Evolutionary conservation across 2,113 vertebrate genomes (phyloP), one percentile per base, ranked within the genome.

Genomic region (Festucalex cinctus): DNA sequence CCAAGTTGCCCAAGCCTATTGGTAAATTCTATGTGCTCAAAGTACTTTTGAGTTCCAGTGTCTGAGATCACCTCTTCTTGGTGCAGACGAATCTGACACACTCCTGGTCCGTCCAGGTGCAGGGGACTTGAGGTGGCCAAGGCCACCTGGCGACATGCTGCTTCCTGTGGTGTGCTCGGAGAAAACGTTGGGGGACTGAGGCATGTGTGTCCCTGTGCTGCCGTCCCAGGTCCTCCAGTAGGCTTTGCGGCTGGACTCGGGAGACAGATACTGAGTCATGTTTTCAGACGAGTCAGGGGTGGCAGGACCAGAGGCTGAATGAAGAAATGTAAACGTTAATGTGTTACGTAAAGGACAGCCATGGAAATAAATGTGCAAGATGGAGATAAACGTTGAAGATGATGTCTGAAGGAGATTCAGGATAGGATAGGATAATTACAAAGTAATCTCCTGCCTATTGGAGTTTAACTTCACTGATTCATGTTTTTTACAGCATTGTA

Each of bases 251-350:
- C 93, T 94, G 3, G 96, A 97, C 79, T 99, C 97, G 0, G 97
- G 97, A 72, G 97, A 98, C 74, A 98, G 91, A 59, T 97, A 96
- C 69, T 98, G 96, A 78, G 88, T 93, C 17, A 95, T 84, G 22
- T 94, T 95, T 85, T 98, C 97, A 5, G 94, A 90, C 0, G 97
- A 98, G 83, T 99, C 97, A 0, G 97, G 97, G 36, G 97, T 98
- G 58, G 94, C 95, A 17, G 97, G 96, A 48, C 95, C 96, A 0
- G 96, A 98, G 56, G 95, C 94, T 98, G 77, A 73, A n/a, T 98
- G 77, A 72, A n/a, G 60, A 0, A 1, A 66, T 41, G 61, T 28
- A 63, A 79, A 66, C 48, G 44, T 65, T 65, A 14, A 72, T n/a
- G 3, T 16, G 44, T 67, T 37, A 62, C 69, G n/a, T 10, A 3